A percentile compares a stretch with the other conserved stretches of the same genome.
phyloP scores from a whole-genome alignment of 2,797 vertebrate species.

The Yasuhikotakia modesta region DNA sequence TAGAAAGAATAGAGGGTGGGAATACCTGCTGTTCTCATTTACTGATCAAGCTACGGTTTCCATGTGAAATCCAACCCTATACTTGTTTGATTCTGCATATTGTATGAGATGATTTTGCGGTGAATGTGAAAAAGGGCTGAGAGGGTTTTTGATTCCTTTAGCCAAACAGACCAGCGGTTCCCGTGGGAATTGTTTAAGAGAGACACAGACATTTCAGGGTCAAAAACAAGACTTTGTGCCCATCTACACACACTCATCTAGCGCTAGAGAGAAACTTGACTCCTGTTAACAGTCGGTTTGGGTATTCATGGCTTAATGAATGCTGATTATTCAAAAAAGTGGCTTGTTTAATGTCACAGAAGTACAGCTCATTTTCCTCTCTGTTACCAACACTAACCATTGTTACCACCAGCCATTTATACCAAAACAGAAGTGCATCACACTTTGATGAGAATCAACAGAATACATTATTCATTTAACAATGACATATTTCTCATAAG shows the following conservation, averaged over 20 bases:
- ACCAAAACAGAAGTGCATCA: not conserved
- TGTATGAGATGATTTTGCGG: conserved; percentile 35
- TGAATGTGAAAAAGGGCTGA: conserved; percentile 19
- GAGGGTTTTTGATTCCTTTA: not conserved
- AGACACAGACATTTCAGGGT: conserved; percentile 10
- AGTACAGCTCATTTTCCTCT: not conserved
- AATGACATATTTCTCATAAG: not conserved
- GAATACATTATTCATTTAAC: not conserved
- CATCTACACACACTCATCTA: conserved; percentile 20
- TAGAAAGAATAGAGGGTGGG: conserved; percentile 37
- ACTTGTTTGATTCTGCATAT: conserved; percentile 24
- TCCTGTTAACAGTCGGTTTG: conserved; percentile 9
- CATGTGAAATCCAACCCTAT: conserved; percentile 17
- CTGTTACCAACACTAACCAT: not conserved
- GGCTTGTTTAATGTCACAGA: not conserved
- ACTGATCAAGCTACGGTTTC: conserved; percentile 37
- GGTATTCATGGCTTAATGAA: conserved; percentile 27
- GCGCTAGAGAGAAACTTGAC: conserved; percentile 21
- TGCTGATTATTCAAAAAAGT: conserved; percentile 12
- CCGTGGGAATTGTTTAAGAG: conserved; percentile 13
- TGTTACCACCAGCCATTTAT: not conserved
- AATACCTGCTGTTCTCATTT: conserved; percentile 27
- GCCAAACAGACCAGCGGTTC: not conserved
- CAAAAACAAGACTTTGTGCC: not conserved
- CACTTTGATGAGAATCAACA: not conserved